phyloP scores from a whole-genome alignment of 2,888 invertebrate species.

The Phoenoteleia sp. region DNA sequence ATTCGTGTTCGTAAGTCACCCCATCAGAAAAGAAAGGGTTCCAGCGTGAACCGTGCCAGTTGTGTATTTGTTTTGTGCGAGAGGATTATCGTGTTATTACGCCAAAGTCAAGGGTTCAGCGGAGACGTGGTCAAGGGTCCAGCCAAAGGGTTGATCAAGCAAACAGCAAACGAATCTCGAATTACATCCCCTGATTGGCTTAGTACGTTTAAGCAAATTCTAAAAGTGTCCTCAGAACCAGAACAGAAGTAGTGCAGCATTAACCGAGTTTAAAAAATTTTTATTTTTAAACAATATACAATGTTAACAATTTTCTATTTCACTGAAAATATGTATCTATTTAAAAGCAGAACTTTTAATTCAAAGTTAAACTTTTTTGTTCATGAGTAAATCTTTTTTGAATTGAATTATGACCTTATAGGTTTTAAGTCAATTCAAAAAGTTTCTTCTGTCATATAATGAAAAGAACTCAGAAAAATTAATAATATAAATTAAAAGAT shows the following conservation, averaged over 20 bases:
- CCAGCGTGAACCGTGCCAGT: constrained; percentile 65
- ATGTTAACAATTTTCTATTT: too few species aligned
- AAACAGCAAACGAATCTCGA: constrained; percentile 76
- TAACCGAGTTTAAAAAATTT: constrained; percentile 52
- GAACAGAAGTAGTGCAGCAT: constrained; percentile 27
- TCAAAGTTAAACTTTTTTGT: too few species aligned
- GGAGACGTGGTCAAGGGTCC: constrained; percentile 76
- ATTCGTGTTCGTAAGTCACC: constrained; percentile 75
- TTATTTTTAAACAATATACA: too few species aligned
- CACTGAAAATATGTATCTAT: too few species aligned
- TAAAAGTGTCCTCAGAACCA: constrained; percentile 59
- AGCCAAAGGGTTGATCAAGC: constrained; percentile 75
- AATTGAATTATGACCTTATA: too few species aligned
- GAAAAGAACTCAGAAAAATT: too few species aligned
- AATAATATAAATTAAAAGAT: too few species aligned
- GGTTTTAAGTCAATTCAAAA: too few species aligned
- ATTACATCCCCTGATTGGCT: constrained; percentile 81
- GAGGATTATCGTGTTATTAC: constrained; percentile 85
- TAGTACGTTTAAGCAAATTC: constrained; percentile 61
- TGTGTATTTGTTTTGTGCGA: constrained; percentile 84
- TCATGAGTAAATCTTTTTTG: too few species aligned
- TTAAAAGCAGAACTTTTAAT: too few species aligned
- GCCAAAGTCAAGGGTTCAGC: constrained; percentile 78
- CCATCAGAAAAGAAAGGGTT: constrained; percentile 81
- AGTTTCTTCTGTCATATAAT: too few species aligned